Conservation (phyloP, 2,797 vertebrate genomes). For the Sebastes cheni region DNA sequence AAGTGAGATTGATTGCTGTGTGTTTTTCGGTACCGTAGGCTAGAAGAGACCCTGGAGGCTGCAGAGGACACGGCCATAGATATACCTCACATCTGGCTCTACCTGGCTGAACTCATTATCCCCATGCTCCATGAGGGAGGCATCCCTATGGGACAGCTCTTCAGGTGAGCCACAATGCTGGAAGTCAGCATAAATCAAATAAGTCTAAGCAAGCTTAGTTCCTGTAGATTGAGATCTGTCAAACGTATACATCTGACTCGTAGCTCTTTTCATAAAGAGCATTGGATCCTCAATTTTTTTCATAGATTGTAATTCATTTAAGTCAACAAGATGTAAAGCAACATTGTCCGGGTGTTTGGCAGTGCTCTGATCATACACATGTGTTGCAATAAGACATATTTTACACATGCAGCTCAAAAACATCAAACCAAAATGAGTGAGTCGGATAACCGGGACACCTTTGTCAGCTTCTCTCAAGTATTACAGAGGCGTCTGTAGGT, state of each 20-base stretch:
- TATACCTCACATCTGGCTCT: slow-evolving; percentile 98
- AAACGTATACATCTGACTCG: neutral
- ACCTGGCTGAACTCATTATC: slow-evolving; percentile 92
- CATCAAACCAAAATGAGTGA: neutral
- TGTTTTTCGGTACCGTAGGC: slow-evolving; percentile 69
- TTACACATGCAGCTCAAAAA: neutral
- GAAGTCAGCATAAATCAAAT: neutral
- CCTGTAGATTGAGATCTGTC: neutral
- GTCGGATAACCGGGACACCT: too few relatives aligned
- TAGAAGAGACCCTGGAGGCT: slow-evolving; percentile 90
- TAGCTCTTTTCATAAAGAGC: neutral
- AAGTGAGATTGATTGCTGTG: neutral
- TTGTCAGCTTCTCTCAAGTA: neutral
- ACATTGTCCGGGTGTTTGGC: neutral
- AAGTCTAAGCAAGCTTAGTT: neutral
- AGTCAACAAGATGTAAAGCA: neutral
- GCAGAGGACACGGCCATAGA: slow-evolving; percentile 98
- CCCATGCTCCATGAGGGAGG: slow-evolving; percentile 94
- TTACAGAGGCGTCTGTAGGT: neutral
- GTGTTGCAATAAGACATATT: neutral
- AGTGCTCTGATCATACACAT: neutral
- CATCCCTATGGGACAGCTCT: slow-evolving; percentile 92
- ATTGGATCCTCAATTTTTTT: neutral
- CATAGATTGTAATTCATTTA: neutral
- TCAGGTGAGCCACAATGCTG: slow-evolving; percentile 83